Conservation (phyloP, 2,888 invertebrate genomes). For the Acanthosepion pharaonis region DNA sequence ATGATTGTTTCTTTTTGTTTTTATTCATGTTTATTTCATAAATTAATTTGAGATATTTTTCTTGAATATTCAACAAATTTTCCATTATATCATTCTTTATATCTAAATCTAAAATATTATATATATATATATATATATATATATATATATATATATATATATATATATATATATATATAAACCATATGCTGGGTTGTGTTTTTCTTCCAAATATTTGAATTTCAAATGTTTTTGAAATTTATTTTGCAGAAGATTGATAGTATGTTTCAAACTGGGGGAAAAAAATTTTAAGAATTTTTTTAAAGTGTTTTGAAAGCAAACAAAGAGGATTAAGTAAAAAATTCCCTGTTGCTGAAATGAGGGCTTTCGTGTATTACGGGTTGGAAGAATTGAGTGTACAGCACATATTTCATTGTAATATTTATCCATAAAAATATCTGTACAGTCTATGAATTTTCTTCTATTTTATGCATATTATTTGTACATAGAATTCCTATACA, state of each 20-base stretch:
- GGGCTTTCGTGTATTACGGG: constrained; percentile 39
- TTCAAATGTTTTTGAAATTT: constrained; percentile 33
- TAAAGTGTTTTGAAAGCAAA: background rate
- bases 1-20: too few species aligned
- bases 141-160: constrained; percentile 47
- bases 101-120: background rate
- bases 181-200: constrained; percentile 37
- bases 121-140: constrained; percentile 45
- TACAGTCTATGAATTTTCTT: constrained; percentile 38
- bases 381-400: constrained; percentile 46
- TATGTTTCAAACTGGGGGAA: background rate
- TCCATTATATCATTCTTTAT: background rate
- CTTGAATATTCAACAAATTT: background rate
- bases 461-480: constrained; percentile 24
- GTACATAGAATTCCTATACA: background rate
- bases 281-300: background rate
- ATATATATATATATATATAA: constrained; percentile 4
- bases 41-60: background rate
- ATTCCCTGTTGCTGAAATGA: constrained; percentile 45
- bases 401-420: constrained; percentile 10
- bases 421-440: constrained; percentile 40
- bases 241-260: constrained; percentile 1
- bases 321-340: background rate
- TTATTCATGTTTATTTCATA: too few species aligned
- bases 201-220: constrained; percentile 34